These are phyloP conservation scores for Manis javanica DNA, from an alignment of 2,797 vertebrate species.

Conservation along the genomic window DNA sequence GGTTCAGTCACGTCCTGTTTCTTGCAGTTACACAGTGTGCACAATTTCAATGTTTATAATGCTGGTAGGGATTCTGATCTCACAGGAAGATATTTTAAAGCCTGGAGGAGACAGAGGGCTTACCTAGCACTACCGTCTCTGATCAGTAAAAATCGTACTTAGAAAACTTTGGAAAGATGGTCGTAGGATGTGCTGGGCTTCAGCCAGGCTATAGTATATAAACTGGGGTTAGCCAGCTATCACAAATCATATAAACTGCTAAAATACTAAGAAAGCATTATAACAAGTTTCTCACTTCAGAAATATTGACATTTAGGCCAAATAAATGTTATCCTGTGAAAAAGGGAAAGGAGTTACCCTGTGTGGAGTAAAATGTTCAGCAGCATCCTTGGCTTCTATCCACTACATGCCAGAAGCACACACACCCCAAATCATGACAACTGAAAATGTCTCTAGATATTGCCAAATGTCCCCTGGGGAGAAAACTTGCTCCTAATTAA, in stretches of 20 bases:
- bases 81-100: background rate
- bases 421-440: background rate
- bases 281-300: background rate
- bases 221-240: background rate
- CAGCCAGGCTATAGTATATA: fast-evolving
- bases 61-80: background rate
- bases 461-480: background rate
- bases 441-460: background rate
- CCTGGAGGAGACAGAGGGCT: background rate
- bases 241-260: background rate
- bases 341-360: background rate
- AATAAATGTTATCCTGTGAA: background rate
- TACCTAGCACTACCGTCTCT: background rate
- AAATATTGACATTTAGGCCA: background rate
- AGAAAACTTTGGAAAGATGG: background rate
- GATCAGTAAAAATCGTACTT: background rate
- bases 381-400: background rate
- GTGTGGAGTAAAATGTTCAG: background rate
- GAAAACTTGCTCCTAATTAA: background rate
- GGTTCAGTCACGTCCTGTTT: background rate
- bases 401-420: background rate
- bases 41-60: background rate
- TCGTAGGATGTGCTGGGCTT: background rate
- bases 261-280: background rate
- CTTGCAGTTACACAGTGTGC: background rate